A percentile compares a stretch with the other conserved stretches of the same genome.
phyloP scores from a whole-genome alignment of 2,797 vertebrate genomes.

The Anguilla pacifica region DNA sequence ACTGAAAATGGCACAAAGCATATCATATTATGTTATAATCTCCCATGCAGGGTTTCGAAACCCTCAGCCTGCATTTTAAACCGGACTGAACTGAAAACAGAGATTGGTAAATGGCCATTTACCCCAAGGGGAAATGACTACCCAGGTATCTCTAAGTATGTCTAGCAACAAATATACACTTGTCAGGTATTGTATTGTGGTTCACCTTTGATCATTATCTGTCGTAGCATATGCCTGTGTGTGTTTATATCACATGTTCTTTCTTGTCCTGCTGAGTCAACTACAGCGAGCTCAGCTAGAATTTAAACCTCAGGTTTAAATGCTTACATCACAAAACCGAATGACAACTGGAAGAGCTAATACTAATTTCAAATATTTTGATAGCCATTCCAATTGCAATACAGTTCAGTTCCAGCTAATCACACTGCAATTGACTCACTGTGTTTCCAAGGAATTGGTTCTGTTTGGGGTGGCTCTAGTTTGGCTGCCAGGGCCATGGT shows the following conservation, averaged over 20 bases:
- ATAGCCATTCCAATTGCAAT: no score
- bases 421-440: no score
- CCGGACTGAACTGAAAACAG: background rate
- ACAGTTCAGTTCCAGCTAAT: no score
- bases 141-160: background rate
- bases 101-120: background rate
- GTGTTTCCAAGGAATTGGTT: no score
- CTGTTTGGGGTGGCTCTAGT: no score
- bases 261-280: conserved; percentile 35
- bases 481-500: no score
- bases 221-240: conserved; percentile 57
- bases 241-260: conserved; percentile 50
- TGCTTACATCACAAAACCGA: no score
- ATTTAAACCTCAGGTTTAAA: no score
- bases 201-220: conserved; percentile 57
- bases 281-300: no score
- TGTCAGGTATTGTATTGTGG: conserved; percentile 21
- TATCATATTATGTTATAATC: background rate
- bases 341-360: no score
- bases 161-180: background rate
- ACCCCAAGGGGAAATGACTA: background rate
- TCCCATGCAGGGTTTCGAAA: background rate
- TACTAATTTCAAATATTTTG: no score
- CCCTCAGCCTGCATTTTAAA: background rate
- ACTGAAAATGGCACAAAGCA: background rate